These are phyloP conservation scores for Jordanella pulchra DNA, from an alignment of 2,797 vertebrate genomes.

Conservation along the genomic window DNA sequence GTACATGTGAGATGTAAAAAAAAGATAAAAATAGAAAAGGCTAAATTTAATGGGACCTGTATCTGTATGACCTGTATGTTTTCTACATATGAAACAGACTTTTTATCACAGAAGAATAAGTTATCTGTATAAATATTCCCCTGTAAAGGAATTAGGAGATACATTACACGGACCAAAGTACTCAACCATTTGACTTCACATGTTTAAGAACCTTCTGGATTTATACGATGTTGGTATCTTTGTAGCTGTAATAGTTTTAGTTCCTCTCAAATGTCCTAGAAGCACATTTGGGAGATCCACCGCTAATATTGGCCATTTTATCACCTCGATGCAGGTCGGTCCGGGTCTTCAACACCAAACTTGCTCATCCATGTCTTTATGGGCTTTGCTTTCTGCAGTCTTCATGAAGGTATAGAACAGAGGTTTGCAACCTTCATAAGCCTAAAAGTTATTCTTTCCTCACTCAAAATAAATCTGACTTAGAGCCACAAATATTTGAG, in stretches of 20 bases:
- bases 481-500: no score
- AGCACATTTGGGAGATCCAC: not conserved
- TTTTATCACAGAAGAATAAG: not conserved
- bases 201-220: not conserved
- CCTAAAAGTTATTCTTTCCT: no score
- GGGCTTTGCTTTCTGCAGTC: no score
- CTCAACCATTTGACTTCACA: not conserved
- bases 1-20: constrained; percentile 30
- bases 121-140: not conserved
- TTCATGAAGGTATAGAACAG: no score
- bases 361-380: no score
- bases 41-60: no score
- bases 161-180: not conserved
- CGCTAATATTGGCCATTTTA: no score
- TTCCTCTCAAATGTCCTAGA: not conserved
- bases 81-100: not conserved
- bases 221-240: not conserved
- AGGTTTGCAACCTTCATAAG: no score
- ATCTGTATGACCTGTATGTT: not conserved
- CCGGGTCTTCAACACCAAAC: no score
- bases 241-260: not conserved
- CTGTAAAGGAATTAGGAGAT: not conserved
- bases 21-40: constrained; percentile 10
- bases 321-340: no score
- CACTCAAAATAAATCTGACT: no score